These are phyloP conservation scores for Rhabditoides inermis DNA, from an alignment of 2,888 invertebrate species.

Conservation along the genomic window DNA sequence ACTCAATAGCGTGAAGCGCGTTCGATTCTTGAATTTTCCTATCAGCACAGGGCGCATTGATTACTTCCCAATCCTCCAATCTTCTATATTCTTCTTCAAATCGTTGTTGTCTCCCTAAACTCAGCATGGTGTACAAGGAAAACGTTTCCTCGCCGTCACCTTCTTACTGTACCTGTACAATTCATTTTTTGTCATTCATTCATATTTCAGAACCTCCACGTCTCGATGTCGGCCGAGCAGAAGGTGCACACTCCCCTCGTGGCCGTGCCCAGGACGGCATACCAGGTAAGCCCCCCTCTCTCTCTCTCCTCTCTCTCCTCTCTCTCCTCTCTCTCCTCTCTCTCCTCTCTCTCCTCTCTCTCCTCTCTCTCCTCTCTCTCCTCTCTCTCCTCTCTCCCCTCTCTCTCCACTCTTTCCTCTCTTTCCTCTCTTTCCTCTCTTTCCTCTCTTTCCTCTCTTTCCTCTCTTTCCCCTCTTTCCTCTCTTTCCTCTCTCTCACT, in stretches of 20 bases:
- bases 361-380: background rate
- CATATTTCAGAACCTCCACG: background rate
- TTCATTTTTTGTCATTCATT: no score
- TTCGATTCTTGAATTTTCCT: no score
- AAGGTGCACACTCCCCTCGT: conserved; percentile 34
- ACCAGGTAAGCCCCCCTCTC: conserved; percentile 13
- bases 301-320: background rate
- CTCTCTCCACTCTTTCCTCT: background rate
- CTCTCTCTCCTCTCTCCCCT: background rate
- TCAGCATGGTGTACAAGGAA: no score
- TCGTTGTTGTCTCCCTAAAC: no score
- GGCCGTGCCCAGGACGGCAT: conserved; percentile 28
- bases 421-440: background rate
- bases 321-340: background rate
- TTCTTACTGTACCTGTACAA: no score
- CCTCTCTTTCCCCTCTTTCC: background rate
- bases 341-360: background rate
- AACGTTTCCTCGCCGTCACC: no score
- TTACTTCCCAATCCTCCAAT: no score
- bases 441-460: background rate
- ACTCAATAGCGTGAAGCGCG: no score
- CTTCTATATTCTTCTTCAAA: no score
- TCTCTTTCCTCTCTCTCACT: background rate
- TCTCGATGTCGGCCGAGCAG: conserved; percentile 2
- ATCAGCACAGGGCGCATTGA: no score